Base-by-base conservation (phyloP, 1,140 invertebrate species). In the Polypedilum pembai region DNA sequence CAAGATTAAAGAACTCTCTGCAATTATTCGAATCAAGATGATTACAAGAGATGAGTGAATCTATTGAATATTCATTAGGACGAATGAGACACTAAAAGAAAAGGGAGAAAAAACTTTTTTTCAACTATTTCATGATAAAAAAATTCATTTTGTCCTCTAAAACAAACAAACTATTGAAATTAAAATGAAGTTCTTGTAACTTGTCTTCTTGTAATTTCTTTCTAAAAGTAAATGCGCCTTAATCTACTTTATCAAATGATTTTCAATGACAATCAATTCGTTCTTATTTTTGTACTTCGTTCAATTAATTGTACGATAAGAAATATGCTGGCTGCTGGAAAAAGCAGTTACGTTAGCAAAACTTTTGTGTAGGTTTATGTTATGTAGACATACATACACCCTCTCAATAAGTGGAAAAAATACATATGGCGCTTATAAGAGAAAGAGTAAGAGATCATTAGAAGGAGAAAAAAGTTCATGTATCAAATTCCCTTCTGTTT, bases 21-120 rank as follows among this genome's bases (percentile, higher is more conserved):
- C 45, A 56, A 56, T 56, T 56, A 56, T 56, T 56, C 45, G 45
- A 56, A 56, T 56, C 45, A 56, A 56, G 45, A n/a, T 56, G 45
- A 56, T 56, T 56, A 56, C 45, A 56, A 56, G 45, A 56, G 45
- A 56, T 56, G 45, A 56, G 45, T 15, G 45, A 56, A 56, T 56
- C 45, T 56, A 56, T 56, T 56, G 45, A 56, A 56, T 56, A 56
- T 56, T 56, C 45, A 56, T 56, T 56, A 56, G 45, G 4, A 33
- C 24, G 24, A 33, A 33, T 3, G 24, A 33, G 24, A 33, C 24
- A 33, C 24, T 33, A 33, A 33, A 33, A 33, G 24, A 33, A 33
- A 33, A 33, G 24, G 24, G 24, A 33, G 24, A 33, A 33, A 33
- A 33, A 5, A n/a, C n/a, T n/a, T 33, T 33, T 33, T 33, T 33